Base-by-base conservation (phyloP, 1,140 invertebrate genomes). In the Heliconius congener region DNA sequence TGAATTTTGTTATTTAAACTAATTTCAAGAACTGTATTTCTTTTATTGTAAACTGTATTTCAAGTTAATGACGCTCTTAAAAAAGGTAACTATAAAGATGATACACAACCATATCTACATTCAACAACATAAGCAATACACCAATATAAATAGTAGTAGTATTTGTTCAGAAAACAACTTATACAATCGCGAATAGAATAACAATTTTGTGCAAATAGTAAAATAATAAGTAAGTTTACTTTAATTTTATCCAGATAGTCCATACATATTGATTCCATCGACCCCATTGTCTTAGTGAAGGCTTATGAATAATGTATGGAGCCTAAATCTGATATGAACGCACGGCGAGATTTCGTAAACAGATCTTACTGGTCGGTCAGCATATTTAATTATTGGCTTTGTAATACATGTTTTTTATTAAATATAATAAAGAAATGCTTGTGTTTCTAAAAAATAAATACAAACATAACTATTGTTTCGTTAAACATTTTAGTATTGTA, bases 301-400 rank as follows among this genome's bases (percentile, higher is more conserved):
- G 37, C 82, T 87, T 81, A 91, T 93, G 89, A 90, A 93, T 92
- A 83, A 92, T 92, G 91, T 86, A 92, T 89, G 73, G 80, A 80
- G 79, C 84, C 81, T 76, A 82, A 87, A 90, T 89, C 84, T 81
- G 86, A 88, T 88, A 91, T 90, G 86, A 84, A 83, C 84, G 80
- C 91, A 91, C 89, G 86, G 87, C 82, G 83, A 87, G 90, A 91
- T 92, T 91, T 90, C 85, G 87, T 84, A 88, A 91, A 86, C 84
- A 83, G 86, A 91, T 88, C 81, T 86, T 83, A 86, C 83, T 84
- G 82, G 82, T 87, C 77, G 86, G 77, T 70, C 82, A 77, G 83
- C 80, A 85, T 85, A 82, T 82, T 76, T 85, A 86, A 88, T 86
- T 84, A 77, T 85, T 77, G 78, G 50, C n/a, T 66, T 66, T 11